These are phyloP conservation scores for Erythrocebus patas DNA, from an alignment of 2,113 vertebrate species.

Conservation along the genomic window DNA sequence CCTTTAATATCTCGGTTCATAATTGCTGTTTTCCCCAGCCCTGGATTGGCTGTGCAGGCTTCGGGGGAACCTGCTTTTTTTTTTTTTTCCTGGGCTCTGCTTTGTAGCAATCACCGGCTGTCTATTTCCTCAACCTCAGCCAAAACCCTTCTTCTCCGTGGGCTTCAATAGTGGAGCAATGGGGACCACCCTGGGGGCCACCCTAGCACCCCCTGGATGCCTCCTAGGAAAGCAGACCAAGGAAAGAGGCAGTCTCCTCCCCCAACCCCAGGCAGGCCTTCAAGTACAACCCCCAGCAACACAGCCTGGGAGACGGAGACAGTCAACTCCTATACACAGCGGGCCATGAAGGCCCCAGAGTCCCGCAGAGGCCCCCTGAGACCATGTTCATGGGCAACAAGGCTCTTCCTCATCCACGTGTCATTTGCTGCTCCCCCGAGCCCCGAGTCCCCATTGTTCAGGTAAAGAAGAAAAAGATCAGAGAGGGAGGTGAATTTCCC, in stretches of 20 bases:
- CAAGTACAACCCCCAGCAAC: background rate
- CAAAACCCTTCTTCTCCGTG: background rate
- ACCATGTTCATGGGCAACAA: fast-evolving
- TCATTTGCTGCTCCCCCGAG: background rate
- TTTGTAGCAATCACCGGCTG: background rate
- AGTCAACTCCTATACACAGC: no score
- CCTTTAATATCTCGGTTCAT: conserved; percentile 31
- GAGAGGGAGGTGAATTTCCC: background rate
- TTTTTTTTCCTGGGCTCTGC: background rate
- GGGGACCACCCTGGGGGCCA: background rate
- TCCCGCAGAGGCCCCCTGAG: fast-evolving
- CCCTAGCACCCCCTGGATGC: background rate
- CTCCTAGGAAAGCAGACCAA: background rate
- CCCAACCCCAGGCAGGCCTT: background rate
- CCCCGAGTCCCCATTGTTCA: fast-evolving
- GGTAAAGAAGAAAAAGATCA: background rate
- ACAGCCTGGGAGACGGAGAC: background rate
- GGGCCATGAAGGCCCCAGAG: background rate
- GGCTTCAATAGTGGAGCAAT: fast-evolving
- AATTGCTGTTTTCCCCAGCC: conserved; percentile 32
- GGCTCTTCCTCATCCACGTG: background rate
- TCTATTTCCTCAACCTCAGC: background rate
- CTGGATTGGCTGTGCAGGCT: background rate
- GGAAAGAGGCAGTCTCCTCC: background rate
- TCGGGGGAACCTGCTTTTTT: background rate